Evolutionary conservation across 2,888 invertebrate species (phyloP).

Genomic region (Deroplatys truncata): DNA sequence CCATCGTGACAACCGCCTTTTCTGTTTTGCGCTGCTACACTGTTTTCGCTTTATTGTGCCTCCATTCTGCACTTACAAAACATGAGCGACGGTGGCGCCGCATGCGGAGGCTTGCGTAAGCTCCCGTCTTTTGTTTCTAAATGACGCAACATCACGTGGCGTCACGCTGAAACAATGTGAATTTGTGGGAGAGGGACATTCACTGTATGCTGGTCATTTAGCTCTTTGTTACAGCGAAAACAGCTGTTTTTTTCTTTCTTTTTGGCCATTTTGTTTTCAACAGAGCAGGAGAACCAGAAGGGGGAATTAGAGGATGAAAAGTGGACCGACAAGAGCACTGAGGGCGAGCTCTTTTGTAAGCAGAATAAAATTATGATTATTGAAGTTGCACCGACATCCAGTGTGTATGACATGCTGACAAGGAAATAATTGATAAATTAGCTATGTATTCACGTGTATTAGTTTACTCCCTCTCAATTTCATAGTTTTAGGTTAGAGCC

Average conservation of each 20-base stretch:
- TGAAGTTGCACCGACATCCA: not conserved
- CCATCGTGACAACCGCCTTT: not conserved
- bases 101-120: not conserved
- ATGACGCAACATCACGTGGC: slow-evolving; percentile 5
- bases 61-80: slow-evolving; percentile 7
- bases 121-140: slow-evolving; percentile 12
- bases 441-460: too few relatives aligned
- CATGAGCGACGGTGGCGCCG: not conserved
- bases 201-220: slow-evolving; percentile 3
- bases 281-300: not conserved
- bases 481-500: too few relatives aligned
- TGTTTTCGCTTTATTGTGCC: not conserved
- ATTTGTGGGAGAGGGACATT: not conserved
- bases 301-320: not conserved
- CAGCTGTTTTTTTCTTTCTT: not conserved
- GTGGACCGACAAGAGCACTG: not conserved
- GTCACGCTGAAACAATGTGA: not conserved
- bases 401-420: not conserved
- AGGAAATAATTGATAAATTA: not conserved
- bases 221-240: not conserved
- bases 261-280: not conserved
- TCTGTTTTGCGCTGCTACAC: not conserved
- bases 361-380: not conserved
- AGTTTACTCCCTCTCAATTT: too few relatives aligned
- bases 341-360: not conserved